These are phyloP conservation scores for Atopsyche davidsoni DNA, from an alignment of 1,140 invertebrate species.

Conservation along the genomic window DNA sequence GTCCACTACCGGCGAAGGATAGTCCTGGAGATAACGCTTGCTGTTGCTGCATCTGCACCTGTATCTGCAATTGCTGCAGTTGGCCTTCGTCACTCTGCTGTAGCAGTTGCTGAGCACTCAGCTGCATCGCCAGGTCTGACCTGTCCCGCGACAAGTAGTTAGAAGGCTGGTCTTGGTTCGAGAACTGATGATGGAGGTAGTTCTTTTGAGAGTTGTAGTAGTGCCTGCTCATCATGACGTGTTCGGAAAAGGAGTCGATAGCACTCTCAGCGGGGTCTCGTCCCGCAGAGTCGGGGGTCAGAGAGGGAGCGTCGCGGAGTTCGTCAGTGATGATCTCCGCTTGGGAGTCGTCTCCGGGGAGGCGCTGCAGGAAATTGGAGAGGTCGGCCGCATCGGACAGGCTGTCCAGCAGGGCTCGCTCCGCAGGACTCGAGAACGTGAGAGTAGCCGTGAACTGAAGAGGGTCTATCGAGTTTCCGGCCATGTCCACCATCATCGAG, in stretches of 20 bases:
- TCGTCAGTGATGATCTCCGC: constrained; percentile 57
- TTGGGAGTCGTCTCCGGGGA: constrained; percentile 55
- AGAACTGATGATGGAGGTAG: constrained; percentile 42
- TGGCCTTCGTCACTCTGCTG: constrained; percentile 48
- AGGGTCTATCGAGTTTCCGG: constrained; percentile 68
- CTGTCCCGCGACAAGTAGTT: constrained; percentile 42
- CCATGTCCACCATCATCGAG: constrained; percentile 75
- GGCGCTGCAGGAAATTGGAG: constrained; percentile 59
- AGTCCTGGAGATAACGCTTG: constrained; percentile 60
- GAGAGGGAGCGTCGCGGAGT: constrained; percentile 45
- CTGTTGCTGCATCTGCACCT: constrained; percentile 55
- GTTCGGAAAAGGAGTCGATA: constrained; percentile 65
- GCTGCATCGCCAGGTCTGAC: constrained; percentile 45
- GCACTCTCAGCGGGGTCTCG: constrained; percentile 59
- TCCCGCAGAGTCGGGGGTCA: constrained; percentile 56
- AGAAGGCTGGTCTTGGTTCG: constrained; percentile 46
- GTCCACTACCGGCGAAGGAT: constrained; percentile 59
- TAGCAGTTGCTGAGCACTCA: constrained; percentile 41
- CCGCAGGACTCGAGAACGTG: constrained; percentile 69
- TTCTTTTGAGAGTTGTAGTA: constrained; percentile 49
- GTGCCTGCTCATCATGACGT: constrained; percentile 47
- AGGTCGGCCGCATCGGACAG: constrained; percentile 69
- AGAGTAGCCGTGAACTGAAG: constrained; percentile 74
- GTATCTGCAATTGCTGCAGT: constrained; percentile 58
- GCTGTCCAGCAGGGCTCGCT: constrained; percentile 65